Evolutionary conservation across 2,888 invertebrate genomes (phyloP), one percentile per base, ranked within the genome.

Genomic region (Ochropleura leucogaster): DNA sequence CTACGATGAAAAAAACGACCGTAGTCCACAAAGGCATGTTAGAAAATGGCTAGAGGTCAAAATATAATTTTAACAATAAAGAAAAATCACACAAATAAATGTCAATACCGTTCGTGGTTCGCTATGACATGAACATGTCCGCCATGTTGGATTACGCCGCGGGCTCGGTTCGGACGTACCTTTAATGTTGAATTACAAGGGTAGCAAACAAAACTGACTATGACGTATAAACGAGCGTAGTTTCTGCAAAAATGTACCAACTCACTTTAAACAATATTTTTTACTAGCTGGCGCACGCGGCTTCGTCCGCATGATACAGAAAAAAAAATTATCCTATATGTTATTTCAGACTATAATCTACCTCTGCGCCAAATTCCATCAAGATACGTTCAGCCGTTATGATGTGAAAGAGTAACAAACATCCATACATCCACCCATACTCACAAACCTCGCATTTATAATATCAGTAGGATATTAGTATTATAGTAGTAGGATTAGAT

Each of bases 61-160:
- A 73, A 60, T 67, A 5, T 12, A 63, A 72, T 44, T 68, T 72
- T 68, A 71, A 68, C 68, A 66, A 75, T 70, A n/a, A 72, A 42
- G 30, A 30, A 30, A 30, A 30, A 30, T 30, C 30, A 30, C 30
- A 30, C 30, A 77, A 74, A 76, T 68, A 69, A 72, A 70, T 78
- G 73, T 79, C 83, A 80, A 79, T 69, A 69, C 68, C 77, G 68
- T 68, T 82, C 20, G 18, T 77, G 80, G 83, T 79, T 89, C 74
- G 47, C 84, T 88, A 75, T 73, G 60, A 76, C 65, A 72, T 74
- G 63, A 84, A 86, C 85, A 87, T 72, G 81, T 20, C 74, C 81
- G 55, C 30, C 62, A 62, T 62, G 44, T 62, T 44, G 72, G 79
- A 75, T 83, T 80, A 79, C 5, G 84, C 87, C 84, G 47, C 47